Conservation (phyloP, 2,113 vertebrate species). For the Sclerurus mexicanus region DNA sequence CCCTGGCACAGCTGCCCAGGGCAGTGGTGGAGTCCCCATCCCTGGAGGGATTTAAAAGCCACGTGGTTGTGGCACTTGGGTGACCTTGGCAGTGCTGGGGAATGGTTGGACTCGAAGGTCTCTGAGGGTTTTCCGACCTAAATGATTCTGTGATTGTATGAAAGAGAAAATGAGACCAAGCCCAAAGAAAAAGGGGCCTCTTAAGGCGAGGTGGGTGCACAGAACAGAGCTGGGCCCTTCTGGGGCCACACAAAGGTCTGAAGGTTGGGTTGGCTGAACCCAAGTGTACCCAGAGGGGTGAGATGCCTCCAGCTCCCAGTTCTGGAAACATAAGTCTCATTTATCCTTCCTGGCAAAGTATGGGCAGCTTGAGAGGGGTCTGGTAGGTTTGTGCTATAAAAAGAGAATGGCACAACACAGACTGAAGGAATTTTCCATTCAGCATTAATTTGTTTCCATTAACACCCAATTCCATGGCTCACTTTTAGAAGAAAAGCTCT, state of each 20-base stretch:
- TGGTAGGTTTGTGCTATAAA: slow-evolving; percentile 5
- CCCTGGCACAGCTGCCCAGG: background rate
- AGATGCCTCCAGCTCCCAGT: background rate
- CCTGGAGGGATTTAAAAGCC: background rate
- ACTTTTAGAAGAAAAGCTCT: slow-evolving; percentile 45
- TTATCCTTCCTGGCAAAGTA: slow-evolving; percentile 43
- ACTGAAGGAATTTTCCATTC: slow-evolving; percentile 52
- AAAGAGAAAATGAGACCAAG: background rate
- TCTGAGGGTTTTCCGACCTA: background rate
- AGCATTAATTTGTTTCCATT: slow-evolving; percentile 62
- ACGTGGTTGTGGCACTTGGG: background rate
- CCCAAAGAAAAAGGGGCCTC: background rate
- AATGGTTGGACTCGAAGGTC: background rate
- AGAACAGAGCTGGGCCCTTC: background rate
- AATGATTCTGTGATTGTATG: background rate
- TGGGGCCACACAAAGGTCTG: background rate
- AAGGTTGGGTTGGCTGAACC: background rate
- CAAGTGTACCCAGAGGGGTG: background rate
- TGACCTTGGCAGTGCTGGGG: background rate
- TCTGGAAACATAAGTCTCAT: background rate
- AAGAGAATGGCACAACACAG: slow-evolving; percentile 28
- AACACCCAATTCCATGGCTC: slow-evolving; percentile 42
- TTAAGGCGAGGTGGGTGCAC: background rate
- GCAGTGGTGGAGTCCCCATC: background rate
- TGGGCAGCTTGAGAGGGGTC: background rate